A percentile compares a stretch with the other conserved stretches of the same genome.
Conservation (phyloP, 2,888 invertebrate species). For the Drosophila algonquin region DNA sequence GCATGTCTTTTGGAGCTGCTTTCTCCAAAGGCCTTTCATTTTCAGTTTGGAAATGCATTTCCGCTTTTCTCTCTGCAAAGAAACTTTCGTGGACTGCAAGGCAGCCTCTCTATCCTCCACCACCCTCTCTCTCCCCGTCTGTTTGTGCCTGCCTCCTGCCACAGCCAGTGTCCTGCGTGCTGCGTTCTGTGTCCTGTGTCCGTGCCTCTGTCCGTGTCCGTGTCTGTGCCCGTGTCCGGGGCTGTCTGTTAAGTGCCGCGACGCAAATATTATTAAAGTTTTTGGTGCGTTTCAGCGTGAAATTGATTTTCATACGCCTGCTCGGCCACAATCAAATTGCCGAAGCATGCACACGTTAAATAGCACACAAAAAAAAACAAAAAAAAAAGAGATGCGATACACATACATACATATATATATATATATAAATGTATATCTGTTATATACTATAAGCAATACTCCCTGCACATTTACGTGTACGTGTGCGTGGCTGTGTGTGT, state of each 20-base stretch:
- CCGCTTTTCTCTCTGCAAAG: neutral
- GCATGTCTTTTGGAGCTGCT: no score
- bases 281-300: constrained; percentile 80
- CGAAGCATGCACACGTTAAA: constrained; percentile 79
- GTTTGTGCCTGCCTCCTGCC: constrained; percentile 19
- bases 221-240: constrained; percentile 1
- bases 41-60: neutral
- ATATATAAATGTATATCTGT: constrained; percentile 42
- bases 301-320: constrained; percentile 80
- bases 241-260: constrained; percentile 74
- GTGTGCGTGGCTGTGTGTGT: constrained; percentile 24
- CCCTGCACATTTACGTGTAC: constrained; percentile 8
- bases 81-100: constrained; percentile 20
- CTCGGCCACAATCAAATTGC: constrained; percentile 79
- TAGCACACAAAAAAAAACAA: constrained; percentile 65
- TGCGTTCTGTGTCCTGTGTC: neutral
- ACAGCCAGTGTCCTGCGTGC: constrained; percentile 15
- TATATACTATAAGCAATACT: constrained; percentile 21
- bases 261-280: constrained; percentile 80
- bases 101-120: no score
- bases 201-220: neutral
- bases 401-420: neutral
- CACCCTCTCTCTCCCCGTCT: neutral
- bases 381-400: constrained; percentile 44
- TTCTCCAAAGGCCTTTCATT: neutral